These are phyloP conservation scores for Tipula vernalis DNA, from an alignment of 2,888 invertebrate species.

Conservation along the genomic window DNA sequence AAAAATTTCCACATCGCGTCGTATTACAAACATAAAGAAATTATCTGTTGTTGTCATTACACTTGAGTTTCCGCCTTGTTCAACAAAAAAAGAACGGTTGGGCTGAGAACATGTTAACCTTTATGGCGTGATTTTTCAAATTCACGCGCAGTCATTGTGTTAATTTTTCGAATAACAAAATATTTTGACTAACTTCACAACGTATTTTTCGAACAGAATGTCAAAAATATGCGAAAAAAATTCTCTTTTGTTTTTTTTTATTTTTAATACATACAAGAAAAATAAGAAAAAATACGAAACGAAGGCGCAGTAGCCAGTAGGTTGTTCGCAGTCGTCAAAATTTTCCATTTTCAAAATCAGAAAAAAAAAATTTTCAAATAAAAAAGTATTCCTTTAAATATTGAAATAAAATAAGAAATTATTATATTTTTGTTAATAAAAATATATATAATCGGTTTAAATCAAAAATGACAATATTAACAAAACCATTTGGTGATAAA, in stretches of 20 bases:
- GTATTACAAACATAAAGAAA: too few species aligned
- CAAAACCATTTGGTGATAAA: slow-evolving; percentile 59
- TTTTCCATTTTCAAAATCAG: background rate
- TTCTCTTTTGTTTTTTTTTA: background rate
- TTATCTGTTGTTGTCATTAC: too few species aligned
- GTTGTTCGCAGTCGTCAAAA: background rate
- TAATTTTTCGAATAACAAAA: too few species aligned
- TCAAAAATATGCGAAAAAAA: background rate
- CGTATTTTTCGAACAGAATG: background rate
- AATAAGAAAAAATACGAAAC: too few species aligned
- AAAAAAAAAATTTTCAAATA: background rate
- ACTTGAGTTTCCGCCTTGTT: too few species aligned
- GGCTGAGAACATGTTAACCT: too few species aligned
- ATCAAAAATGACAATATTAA: slow-evolving; percentile 66
- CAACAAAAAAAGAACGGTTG: too few species aligned
- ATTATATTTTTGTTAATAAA: background rate
- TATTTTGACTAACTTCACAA: background rate
- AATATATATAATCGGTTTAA: background rate
- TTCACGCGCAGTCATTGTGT: too few species aligned
- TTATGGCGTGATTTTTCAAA: too few species aligned
- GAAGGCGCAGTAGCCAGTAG: background rate
- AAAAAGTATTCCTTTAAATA: background rate
- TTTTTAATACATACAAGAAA: background rate
- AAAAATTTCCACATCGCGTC: too few species aligned
- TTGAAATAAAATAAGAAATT: background rate